These are phyloP conservation scores for Drosophila paulistorum DNA, from an alignment of 1,140 invertebrate genomes.

Conservation along the genomic window DNA sequence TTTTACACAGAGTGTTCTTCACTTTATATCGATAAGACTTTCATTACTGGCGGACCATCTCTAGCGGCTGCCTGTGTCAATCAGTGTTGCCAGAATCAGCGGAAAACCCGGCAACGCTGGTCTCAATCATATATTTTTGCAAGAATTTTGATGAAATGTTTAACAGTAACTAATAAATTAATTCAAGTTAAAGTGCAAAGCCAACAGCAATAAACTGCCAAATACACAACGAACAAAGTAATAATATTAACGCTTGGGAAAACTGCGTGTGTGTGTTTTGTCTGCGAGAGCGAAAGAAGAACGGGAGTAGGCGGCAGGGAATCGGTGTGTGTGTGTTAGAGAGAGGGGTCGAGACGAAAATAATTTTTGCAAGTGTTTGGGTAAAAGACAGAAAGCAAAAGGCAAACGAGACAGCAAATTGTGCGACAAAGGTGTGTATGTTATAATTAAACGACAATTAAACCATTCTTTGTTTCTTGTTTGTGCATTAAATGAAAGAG, in stretches of 20 bases:
- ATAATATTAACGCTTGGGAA: neutral
- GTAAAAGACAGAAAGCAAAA: constrained; percentile 40
- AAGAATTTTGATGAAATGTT: constrained; percentile 8
- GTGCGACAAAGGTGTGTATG: constrained; percentile 64
- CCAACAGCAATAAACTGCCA: neutral
- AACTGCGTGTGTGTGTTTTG: neutral
- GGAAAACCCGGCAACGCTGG: constrained; percentile 2
- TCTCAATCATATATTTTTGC: constrained; percentile 13
- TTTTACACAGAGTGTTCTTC: neutral
- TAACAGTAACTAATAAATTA: neutral
- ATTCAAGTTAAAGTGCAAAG: neutral
- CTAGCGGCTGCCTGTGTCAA: constrained; percentile 5
- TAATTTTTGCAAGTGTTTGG: constrained; percentile 73
- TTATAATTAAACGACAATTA: constrained; percentile 19
- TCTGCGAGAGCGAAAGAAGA: constrained; percentile 4
- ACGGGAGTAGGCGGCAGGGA: constrained; percentile 31
- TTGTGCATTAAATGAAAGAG: constrained; percentile 20
- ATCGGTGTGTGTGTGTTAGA: constrained; percentile 38
- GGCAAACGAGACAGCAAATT: constrained; percentile 60
- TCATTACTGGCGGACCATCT: neutral
- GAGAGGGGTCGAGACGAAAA: constrained; percentile 58
- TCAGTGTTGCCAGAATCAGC: constrained; percentile 10
- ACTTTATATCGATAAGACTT: neutral
- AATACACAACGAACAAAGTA: neutral
- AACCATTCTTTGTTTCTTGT: constrained; percentile 35